A percentile compares a stretch with the other conserved stretches of the same genome.
Evolutionary conservation across 2,797 vertebrate genomes (phyloP).

Genomic region (Rhinichthys osculus): DNA sequence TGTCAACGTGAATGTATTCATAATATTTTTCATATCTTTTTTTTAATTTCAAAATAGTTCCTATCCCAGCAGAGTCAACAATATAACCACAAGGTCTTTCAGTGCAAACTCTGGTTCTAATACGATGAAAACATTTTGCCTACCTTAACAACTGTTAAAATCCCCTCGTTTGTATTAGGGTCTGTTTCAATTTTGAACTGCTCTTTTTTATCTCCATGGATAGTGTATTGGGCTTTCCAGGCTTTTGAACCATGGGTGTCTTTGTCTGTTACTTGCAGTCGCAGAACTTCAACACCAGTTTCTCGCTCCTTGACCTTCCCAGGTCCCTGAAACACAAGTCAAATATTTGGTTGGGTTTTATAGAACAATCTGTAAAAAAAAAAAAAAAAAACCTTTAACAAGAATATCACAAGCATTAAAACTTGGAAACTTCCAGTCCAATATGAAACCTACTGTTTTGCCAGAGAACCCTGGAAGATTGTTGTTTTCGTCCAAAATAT

Average conservation of each 20-base stretch:
- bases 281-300: constrained; percentile 64
- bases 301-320: constrained; percentile 70
- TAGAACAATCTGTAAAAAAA: background rate
- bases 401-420: background rate
- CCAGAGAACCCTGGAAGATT: constrained; percentile 66
- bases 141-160: constrained; percentile 78
- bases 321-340: constrained; percentile 55
- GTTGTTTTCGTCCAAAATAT: constrained; percentile 75
- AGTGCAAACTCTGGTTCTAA: background rate
- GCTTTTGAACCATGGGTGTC: constrained; percentile 67
- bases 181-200: constrained; percentile 74
- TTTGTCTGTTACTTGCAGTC: constrained; percentile 69
- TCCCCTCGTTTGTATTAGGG: constrained; percentile 75
- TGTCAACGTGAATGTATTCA: background rate
- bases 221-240: constrained; percentile 73
- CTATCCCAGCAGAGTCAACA: background rate
- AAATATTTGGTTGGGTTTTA: background rate
- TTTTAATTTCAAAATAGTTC: background rate
- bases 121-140: background rate
- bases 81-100: background rate
- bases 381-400: no score
- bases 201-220: constrained; percentile 66
- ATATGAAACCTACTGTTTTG: constrained; percentile 66
- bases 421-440: background rate
- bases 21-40: background rate